Evolutionary conservation across 1,140 invertebrate genomes (phyloP).

Genomic region (Diachasmimorpha longicaudata): DNA sequence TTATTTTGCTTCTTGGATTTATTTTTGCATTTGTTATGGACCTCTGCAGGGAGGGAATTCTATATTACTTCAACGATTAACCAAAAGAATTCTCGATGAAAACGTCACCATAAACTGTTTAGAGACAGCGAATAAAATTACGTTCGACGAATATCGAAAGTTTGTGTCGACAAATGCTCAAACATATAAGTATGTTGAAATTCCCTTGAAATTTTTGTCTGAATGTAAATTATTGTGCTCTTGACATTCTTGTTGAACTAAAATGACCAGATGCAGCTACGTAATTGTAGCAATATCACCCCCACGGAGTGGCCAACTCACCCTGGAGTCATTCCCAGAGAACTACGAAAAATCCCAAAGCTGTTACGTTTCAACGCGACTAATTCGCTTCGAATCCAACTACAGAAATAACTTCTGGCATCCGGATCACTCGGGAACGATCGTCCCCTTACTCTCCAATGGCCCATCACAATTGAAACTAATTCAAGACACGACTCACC

Average conservation of each 20-base stretch:
- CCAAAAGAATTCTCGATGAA: constrained; percentile 24
- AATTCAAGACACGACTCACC: not conserved
- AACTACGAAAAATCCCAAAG: not conserved
- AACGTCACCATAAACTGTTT: constrained; percentile 29
- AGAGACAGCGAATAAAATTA: constrained; percentile 35
- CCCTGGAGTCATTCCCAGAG: constrained; percentile 21
- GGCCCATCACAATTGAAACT: not conserved
- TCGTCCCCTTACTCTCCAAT: not conserved
- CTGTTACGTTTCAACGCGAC: not conserved
- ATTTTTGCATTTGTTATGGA: not conserved
- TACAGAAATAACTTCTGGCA: not conserved
- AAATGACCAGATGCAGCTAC: constrained; percentile 35
- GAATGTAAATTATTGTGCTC: too few species aligned
- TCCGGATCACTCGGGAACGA: not conserved
- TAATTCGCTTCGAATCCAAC: not conserved
- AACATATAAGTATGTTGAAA: constrained; percentile 35
- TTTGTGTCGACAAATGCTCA: constrained; percentile 31
- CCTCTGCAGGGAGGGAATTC: constrained; percentile 33
- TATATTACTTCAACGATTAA: constrained; percentile 24
- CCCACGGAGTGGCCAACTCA: constrained; percentile 25
- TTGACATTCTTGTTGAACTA: not conserved
- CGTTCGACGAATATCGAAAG: constrained; percentile 31
- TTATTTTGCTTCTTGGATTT: not conserved
- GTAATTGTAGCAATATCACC: constrained; percentile 42
- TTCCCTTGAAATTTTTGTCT: too few species aligned